Base-by-base conservation (phyloP, 2,797 vertebrate genomes). In the Sebastes hopkinsi region DNA sequence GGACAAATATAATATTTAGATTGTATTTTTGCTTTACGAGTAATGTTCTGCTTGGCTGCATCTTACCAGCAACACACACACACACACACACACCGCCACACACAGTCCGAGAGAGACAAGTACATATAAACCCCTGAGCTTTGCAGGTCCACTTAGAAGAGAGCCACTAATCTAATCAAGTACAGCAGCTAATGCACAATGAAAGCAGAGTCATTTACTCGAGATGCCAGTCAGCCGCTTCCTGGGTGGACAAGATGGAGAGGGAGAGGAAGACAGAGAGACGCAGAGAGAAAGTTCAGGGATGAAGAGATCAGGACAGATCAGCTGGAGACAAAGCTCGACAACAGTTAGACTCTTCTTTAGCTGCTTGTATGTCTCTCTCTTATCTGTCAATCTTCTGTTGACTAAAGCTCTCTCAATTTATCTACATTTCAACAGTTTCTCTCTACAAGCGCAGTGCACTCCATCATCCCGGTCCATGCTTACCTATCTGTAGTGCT, bases 141-240 rank as follows among this genome's bases (percentile, higher is more conserved):
- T 85, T 83, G 81, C 85, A 89, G 84, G 89, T 90, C 87, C 90
- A 88, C 87, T 93, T 91, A 89, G 89, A 72, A 68, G 71, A 90
- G 80, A 92, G 87, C 86, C 82, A 83, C 87, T 91, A 85, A 94
- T 94, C 87, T 88, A 86, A 94, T 94, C 84, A 90, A 82, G 88
- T 73, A 60, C 46, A 90, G 86, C 84, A 77, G 90, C 89, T 94
- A 93, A 94, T 94, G 91, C 83, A 91, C 88, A 91, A 86, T 87
- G 88, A 92, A 92, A 90, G 91, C 87, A 91, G 82, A 91, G 77
- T 87, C 56, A 74, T 89, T 94, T 86, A 85, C 75, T 88, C 5
- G 32, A 88, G 85, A 88, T 77, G 83, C 77, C 87, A 88, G 86
- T 87, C 86, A 42, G 79, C 56, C 50, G 67, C 87, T 91, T 88